Evolutionary conservation across 2,113 vertebrate genomes (phyloP).

Genomic region (Lepisosteus oculatus): DNA sequence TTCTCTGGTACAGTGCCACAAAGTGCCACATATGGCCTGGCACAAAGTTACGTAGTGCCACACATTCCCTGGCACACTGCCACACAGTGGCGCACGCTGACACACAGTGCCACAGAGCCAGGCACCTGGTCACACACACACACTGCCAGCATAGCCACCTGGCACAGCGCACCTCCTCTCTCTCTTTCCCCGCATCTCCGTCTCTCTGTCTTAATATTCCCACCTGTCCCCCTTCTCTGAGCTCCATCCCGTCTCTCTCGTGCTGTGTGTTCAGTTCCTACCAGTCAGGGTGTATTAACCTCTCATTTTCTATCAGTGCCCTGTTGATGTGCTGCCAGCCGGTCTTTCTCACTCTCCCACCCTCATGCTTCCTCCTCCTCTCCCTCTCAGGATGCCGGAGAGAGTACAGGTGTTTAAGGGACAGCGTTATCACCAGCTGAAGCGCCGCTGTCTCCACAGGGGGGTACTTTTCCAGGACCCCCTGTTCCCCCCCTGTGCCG

Average conservation of each 20-base stretch:
- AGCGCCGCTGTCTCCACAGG: conserved; percentile 50
- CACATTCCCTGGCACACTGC: neutral
- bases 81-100: neutral
- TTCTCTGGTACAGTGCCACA: neutral
- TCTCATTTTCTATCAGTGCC: neutral
- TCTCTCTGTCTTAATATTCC: neutral
- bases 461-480: conserved; percentile 68
- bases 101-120: neutral
- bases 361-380: neutral
- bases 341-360: neutral
- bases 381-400: conserved; percentile 49
- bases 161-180: neutral
- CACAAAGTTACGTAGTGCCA: too few species aligned
- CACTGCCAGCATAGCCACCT: neutral
- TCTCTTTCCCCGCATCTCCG: neutral
- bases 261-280: neutral
- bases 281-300: neutral
- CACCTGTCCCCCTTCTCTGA: neutral
- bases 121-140: neutral
- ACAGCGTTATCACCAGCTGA: conserved; percentile 63
- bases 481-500: conserved; percentile 55
- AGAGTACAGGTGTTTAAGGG: conserved; percentile 54
- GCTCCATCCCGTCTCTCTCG: neutral
- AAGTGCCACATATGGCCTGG: neutral
- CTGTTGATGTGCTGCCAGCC: neutral